A percentile compares a stretch with the other conserved stretches of the same genome.
Evolutionary conservation across 2,797 vertebrate genomes (phyloP).

Genomic region (Sebastes minor): DNA sequence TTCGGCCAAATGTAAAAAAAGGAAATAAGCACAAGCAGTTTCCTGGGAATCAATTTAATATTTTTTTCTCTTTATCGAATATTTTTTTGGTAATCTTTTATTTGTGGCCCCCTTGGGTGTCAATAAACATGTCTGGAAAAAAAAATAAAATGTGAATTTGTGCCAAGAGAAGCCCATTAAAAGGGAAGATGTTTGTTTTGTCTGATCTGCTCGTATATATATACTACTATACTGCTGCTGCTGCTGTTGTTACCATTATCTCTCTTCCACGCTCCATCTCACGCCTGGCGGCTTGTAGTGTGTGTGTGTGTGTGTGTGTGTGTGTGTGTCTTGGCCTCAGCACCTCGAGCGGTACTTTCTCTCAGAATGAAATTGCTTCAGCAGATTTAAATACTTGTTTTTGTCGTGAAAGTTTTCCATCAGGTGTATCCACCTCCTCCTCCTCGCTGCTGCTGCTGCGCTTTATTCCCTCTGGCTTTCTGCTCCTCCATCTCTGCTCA

Average conservation of each 20-base stretch:
- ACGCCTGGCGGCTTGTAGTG: slow-evolving; percentile 64
- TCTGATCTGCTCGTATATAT: slow-evolving; percentile 44
- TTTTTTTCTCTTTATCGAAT: slow-evolving; percentile 3
- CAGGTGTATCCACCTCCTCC: slow-evolving; percentile 3
- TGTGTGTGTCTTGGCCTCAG: slow-evolving; percentile 40
- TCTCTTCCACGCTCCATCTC: slow-evolving; percentile 81
- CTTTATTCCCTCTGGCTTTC: slow-evolving; percentile 20
- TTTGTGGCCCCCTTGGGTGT: background rate
- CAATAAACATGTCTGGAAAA: slow-evolving; percentile 8
- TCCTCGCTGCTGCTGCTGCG: slow-evolving; percentile 7
- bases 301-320: background rate
- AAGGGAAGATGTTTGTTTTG: slow-evolving; percentile 53
- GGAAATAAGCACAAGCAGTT: background rate
- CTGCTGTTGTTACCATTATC: slow-evolving; percentile 75
- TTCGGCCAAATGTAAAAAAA: slow-evolving; percentile 2
- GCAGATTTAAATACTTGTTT: slow-evolving; percentile 40
- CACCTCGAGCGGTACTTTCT: slow-evolving; percentile 17
- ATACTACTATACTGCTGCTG: slow-evolving; percentile 33
- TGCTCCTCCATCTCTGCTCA: slow-evolving; percentile 46
- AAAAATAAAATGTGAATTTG: slow-evolving; percentile 14
- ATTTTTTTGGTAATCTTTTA: background rate
- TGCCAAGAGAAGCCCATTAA: background rate
- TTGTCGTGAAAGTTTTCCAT: slow-evolving; percentile 47
- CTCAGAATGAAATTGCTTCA: slow-evolving; percentile 24
- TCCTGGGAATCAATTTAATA: background rate